Percentiles rank a stretch among this genome's conserved stretches.
These are phyloP conservation scores for Penaeus monodon DNA, from an alignment of 2,888 invertebrate genomes.

Conservation along the genomic window DNA sequence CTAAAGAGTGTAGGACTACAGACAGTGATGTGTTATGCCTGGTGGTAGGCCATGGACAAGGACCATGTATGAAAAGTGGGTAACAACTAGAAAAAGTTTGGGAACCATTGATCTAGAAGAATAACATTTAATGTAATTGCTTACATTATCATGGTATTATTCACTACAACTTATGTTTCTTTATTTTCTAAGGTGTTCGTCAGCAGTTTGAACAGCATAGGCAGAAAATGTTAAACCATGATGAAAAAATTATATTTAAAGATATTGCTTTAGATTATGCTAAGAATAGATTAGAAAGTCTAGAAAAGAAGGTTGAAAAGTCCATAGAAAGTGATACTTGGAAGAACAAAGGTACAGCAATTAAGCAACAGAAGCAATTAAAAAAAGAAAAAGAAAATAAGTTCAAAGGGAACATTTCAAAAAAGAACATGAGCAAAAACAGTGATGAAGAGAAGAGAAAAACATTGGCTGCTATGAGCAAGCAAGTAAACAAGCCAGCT, in stretches of 20 bases:
- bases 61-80: too few relatives aligned
- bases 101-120: too few relatives aligned
- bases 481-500: not conserved
- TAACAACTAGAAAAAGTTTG: too few relatives aligned
- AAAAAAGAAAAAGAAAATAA: not conserved
- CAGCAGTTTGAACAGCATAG: slow-evolving; percentile 40
- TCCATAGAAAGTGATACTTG: not conserved
- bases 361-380: not conserved
- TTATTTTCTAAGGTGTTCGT: slow-evolving; percentile 24
- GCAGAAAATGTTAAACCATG: slow-evolving; percentile 17
- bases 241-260: slow-evolving; percentile 40
- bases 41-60: too few relatives aligned
- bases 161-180: too few relatives aligned
- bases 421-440: not conserved
- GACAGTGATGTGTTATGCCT: too few relatives aligned
- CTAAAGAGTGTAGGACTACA: too few relatives aligned
- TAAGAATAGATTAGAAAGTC: slow-evolving; percentile 22
- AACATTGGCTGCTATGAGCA: not conserved
- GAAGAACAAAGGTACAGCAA: not conserved
- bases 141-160: too few relatives aligned
- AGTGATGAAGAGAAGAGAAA: not conserved
- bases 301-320: slow-evolving; percentile 22
- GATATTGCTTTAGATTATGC: slow-evolving; percentile 52
- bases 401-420: not conserved
- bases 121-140: too few relatives aligned